Conservation (phyloP, 1,140 invertebrate genomes). For the Drosophila orena region DNA sequence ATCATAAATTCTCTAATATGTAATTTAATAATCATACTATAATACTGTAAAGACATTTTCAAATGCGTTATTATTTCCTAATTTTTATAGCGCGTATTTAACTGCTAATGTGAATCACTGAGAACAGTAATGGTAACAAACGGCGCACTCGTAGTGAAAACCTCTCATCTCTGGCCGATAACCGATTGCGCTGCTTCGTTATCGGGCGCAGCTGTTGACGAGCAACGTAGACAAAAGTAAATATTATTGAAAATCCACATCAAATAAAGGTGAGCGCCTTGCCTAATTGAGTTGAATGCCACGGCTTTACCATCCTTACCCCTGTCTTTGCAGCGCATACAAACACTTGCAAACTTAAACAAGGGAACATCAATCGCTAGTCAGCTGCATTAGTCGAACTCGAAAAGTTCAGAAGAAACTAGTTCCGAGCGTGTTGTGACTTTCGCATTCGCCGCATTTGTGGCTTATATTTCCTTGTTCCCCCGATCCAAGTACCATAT, state of each 20-base stretch:
- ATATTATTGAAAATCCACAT: constrained; percentile 12
- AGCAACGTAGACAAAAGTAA: constrained; percentile 34
- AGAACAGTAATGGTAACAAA: not conserved
- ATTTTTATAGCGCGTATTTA: too few species aligned
- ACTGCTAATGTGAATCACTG: not conserved
- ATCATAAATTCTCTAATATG: too few species aligned
- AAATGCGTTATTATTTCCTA: too few species aligned
- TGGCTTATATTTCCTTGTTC: constrained; percentile 49
- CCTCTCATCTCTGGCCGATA: not conserved
- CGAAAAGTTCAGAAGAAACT: constrained; percentile 6
- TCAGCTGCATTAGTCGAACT: constrained; percentile 6
- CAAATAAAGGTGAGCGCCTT: not conserved
- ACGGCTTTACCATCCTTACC: not conserved
- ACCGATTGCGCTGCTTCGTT: not conserved
- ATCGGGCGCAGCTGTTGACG: constrained; percentile 3
- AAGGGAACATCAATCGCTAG: not conserved
- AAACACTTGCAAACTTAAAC: not conserved
- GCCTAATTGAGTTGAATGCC: not conserved
- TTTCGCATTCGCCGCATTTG: constrained; percentile 13
- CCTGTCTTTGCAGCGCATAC: not conserved
- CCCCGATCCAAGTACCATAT: constrained; percentile 29
- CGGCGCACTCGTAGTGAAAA: not conserved
- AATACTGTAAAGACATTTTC: too few species aligned
- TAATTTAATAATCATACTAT: too few species aligned
- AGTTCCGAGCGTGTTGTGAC: constrained; percentile 11